Evolutionary conservation across 2,113 vertebrate genomes (phyloP).

Genomic region (Catagonus wagneri): DNA sequence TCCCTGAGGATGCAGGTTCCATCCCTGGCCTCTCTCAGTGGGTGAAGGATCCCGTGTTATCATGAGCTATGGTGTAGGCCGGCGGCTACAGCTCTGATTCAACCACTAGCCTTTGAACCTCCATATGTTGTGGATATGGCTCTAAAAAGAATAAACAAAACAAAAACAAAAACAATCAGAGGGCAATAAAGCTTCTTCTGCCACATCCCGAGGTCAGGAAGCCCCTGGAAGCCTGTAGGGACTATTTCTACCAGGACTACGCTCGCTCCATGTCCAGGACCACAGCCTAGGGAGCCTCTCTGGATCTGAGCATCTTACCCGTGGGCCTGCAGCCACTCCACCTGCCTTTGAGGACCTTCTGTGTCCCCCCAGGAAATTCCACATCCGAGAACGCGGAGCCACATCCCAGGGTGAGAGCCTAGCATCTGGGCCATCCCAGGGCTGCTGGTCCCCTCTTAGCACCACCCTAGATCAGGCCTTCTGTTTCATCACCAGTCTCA

Average conservation of each 20-base stretch:
- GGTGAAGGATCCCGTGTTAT: no score
- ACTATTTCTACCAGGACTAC: neutral
- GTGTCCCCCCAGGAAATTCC: neutral
- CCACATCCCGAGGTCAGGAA: neutral
- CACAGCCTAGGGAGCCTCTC: neutral
- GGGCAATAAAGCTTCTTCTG: neutral
- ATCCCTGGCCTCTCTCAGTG: no score
- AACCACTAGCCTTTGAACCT: no score
- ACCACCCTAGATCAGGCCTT: neutral
- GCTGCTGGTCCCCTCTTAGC: no score
- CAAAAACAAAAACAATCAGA: neutral
- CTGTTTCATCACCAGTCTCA: neutral
- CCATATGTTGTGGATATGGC: no score
- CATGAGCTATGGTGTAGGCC: no score
- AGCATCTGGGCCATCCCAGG: neutral
- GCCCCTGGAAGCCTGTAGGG: neutral
- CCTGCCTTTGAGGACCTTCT: neutral
- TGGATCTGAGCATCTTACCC: neutral
- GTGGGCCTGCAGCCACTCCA: neutral
- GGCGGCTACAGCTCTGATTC: no score
- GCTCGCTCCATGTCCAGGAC: neutral
- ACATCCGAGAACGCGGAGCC: neutral
- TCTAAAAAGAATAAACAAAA: no score
- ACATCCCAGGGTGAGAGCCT: neutral
- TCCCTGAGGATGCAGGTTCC: no score